A percentile compares a stretch with the other conserved stretches of the same genome.
These are phyloP conservation scores for Nudaria mundana DNA, from an alignment of 2,888 invertebrate genomes.

Conservation along the genomic window DNA sequence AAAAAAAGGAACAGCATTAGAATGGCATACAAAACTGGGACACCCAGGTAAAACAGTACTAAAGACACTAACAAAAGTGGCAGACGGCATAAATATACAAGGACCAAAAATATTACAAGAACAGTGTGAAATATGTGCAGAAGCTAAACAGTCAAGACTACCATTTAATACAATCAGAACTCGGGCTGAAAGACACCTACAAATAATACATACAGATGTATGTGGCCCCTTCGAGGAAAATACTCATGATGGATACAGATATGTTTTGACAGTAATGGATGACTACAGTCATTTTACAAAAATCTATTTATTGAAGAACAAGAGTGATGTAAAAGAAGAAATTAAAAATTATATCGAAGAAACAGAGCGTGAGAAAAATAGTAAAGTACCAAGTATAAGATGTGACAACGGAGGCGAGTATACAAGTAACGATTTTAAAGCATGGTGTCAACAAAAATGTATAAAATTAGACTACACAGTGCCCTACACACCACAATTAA, in stretches of 20 bases:
- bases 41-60: background rate
- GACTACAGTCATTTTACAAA: background rate
- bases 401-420: constrained; percentile 4
- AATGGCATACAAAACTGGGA: background rate
- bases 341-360: background rate
- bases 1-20: background rate
- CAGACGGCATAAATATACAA: background rate
- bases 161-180: background rate
- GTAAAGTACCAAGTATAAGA: background rate
- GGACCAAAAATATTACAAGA: background rate
- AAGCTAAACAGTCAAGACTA: background rate
- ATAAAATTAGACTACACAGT: background rate
- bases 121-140: background rate
- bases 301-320: background rate
- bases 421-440: background rate
- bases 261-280: background rate
- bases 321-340: background rate
- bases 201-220: background rate
- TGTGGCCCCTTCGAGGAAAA: background rate
- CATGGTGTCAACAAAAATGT: background rate
- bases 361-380: background rate
- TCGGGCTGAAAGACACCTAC: background rate
- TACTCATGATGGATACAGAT: background rate
- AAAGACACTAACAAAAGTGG: background rate
- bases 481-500: background rate